A percentile compares a stretch with the other conserved stretches of the same genome.
Evolutionary conservation across 2,888 invertebrate genomes (phyloP).

Genomic region (Ichneumoninae sp.): DNA sequence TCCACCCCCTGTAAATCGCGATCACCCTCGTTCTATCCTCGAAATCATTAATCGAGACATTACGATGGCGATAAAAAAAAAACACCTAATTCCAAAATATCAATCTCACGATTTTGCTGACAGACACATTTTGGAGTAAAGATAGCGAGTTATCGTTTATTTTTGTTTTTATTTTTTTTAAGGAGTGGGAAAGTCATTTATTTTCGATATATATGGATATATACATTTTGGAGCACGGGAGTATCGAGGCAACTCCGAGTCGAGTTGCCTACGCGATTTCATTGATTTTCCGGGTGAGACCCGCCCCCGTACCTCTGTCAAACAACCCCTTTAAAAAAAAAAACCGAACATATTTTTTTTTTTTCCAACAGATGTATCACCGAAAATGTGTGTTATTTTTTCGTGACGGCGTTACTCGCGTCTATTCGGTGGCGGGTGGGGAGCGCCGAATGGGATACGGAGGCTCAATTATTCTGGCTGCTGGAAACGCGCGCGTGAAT

Average conservation of each 20-base stretch:
- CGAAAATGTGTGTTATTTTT: neutral
- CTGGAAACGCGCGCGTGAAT: constrained; percentile 40
- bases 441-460: constrained; percentile 2
- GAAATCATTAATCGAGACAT: neutral
- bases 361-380: neutral
- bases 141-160: neutral
- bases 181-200: neutral
- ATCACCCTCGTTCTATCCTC: neutral
- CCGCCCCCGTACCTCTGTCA: constrained; percentile 54
- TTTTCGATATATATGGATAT: neutral
- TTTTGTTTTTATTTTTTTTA: neutral
- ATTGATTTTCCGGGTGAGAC: constrained; percentile 73
- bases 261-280: constrained; percentile 69
- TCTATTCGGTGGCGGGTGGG: neutral
- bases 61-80: neutral
- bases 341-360: neutral
- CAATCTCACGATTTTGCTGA: neutral
- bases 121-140: neutral
- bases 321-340: constrained; percentile 14
- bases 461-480: constrained; percentile 12
- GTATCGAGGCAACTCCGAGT: constrained; percentile 19
- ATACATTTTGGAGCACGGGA: neutral
- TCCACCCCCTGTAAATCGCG: neutral
- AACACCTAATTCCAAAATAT: neutral
- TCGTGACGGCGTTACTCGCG: neutral